Evolutionary conservation across 2,888 invertebrate species (phyloP).

Genomic region (Oconnorella tubifera): DNA sequence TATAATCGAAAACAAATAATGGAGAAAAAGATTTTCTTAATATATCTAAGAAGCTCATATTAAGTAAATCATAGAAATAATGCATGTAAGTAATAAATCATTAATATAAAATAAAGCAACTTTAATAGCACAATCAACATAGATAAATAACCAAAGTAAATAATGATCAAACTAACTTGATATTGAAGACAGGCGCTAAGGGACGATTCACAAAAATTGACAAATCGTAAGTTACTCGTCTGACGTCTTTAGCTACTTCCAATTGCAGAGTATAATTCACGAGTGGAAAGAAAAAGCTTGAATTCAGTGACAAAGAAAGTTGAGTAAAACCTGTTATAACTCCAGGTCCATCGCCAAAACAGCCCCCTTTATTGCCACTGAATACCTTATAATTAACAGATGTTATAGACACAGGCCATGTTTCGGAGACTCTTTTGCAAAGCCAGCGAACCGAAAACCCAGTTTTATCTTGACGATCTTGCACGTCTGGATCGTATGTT

Average conservation of each 20-base stretch:
- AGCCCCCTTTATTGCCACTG: neutral
- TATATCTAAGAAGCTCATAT: no score
- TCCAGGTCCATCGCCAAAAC: neutral
- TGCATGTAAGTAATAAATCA: neutral
- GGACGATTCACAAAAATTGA: neutral
- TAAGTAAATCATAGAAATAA: neutral
- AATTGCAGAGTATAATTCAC: neutral
- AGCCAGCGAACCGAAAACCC: neutral
- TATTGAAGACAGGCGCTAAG: neutral
- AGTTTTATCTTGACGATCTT: neutral
- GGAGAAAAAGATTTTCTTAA: no score
- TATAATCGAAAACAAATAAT: no score
- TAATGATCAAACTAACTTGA: neutral
- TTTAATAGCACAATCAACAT: no score
- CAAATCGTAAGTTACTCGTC: neutral
- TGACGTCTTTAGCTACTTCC: neutral
- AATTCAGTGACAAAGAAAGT: neutral
- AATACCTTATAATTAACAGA: neutral
- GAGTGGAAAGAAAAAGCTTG: neutral
- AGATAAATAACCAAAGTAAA: no score
- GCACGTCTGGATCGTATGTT: neutral
- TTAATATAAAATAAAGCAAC: neutral
- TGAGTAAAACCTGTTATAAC: neutral
- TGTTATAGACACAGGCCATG: neutral
- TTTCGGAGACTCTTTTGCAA: neutral